phyloP scores from a whole-genome alignment of 2,113 vertebrate genomes.

The Megaleporinus macrocephalus region DNA sequence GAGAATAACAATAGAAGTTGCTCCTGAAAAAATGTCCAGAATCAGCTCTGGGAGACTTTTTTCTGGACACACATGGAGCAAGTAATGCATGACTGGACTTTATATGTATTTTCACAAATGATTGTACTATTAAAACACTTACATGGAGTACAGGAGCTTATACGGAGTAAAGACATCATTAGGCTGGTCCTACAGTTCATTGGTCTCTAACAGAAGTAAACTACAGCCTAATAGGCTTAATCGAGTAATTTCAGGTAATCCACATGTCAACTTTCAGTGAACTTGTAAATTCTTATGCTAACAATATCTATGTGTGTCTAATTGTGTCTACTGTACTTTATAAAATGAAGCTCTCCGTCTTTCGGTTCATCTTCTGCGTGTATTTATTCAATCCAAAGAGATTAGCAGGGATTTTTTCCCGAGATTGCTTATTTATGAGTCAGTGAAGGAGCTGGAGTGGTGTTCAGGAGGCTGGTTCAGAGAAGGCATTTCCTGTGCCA shows the following conservation, averaged over 20 bases:
- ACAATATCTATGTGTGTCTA: not conserved
- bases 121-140: not conserved
- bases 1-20: not conserved
- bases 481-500: constrained; percentile 54
- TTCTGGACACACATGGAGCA: not conserved
- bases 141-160: not conserved
- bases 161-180: not conserved
- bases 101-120: not conserved
- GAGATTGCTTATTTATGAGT: constrained; percentile 6
- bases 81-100: not conserved
- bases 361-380: constrained; percentile 2
- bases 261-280: not conserved
- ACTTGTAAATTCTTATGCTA: not conserved
- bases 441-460: not conserved
- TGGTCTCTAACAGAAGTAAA: not conserved
- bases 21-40: not conserved
- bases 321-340: constrained; percentile 12
- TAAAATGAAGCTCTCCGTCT: not conserved
- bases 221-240: not conserved
- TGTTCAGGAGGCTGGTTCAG: constrained; percentile 20
- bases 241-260: not conserved
- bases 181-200: not conserved
- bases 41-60: not conserved
- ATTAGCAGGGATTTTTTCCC: constrained; percentile 8
- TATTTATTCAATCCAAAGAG: constrained; percentile 23